Evolutionary conservation across 2,113 vertebrate genomes (phyloP).

Genomic region (Protobothrops flavoviridis): DNA sequence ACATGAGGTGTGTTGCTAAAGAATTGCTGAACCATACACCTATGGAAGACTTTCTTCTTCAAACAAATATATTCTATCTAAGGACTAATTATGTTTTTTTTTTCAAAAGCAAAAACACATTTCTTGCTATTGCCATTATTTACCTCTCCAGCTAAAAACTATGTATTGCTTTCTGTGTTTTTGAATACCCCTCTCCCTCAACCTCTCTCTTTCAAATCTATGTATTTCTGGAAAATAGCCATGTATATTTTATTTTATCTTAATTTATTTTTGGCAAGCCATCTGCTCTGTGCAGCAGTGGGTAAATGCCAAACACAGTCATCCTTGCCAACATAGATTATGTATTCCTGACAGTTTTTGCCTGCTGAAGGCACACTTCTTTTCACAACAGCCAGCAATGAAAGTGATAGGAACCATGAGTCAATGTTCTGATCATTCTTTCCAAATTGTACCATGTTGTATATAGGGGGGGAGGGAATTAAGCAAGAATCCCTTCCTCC

Average conservation of each 20-base stretch:
- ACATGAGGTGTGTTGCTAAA: not conserved
- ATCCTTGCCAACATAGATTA: conserved; percentile 50
- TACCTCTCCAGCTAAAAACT: not conserved
- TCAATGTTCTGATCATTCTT: conserved; percentile 41
- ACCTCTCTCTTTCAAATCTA: not conserved
- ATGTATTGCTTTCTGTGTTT: not conserved
- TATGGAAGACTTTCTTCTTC: not conserved
- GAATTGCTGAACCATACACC: not conserved
- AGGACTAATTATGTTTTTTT: not conserved
- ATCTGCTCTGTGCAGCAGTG: conserved; percentile 56
- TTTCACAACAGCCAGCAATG: conserved; percentile 54
- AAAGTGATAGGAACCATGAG: conserved; percentile 53
- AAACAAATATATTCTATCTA: not conserved
- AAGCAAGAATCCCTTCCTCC: conserved; percentile 1
- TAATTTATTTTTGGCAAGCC: conserved; percentile 50
- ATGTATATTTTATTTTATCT: not conserved
- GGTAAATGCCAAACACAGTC: conserved; percentile 55
- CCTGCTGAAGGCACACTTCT: conserved; percentile 53
- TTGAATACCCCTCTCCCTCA: not conserved
- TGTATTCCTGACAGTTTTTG: conserved; percentile 61
- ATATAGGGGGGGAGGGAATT: conserved; percentile 18
- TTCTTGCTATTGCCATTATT: not conserved
- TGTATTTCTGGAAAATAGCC: conserved; percentile 7
- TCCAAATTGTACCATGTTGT: conserved; percentile 46
- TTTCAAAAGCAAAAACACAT: not conserved